Evolutionary conservation across 2,888 invertebrate species (phyloP).

Genomic region (Dinocampus coccinellae): DNA sequence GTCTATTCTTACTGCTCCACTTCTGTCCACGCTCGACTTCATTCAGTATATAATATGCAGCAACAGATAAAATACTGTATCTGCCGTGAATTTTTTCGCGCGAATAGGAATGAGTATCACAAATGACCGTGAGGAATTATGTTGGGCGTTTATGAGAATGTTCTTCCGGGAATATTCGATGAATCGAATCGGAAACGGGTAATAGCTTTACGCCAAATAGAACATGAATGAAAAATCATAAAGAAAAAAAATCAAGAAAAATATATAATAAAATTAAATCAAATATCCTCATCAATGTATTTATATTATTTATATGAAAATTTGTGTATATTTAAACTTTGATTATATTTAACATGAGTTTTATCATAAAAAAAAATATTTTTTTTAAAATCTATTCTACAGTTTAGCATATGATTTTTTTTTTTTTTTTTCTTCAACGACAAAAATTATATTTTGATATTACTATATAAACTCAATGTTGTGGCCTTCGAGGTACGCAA

Average conservation of each 20-base stretch:
- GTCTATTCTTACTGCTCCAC: constrained; percentile 25
- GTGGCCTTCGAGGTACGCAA: constrained; percentile 31
- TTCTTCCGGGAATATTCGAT: constrained; percentile 37
- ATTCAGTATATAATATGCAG: constrained; percentile 38
- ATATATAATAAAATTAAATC: not conserved
- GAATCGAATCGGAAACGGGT: constrained; percentile 37
- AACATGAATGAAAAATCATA: constrained; percentile 7
- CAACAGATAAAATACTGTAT: constrained; percentile 33
- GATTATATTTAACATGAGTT: no score
- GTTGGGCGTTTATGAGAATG: constrained; percentile 21
- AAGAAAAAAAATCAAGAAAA: constrained; percentile 14
- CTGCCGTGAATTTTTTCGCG: constrained; percentile 7
- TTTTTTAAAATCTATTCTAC: no score
- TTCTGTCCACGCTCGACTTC: constrained; percentile 42
- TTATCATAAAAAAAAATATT: no score
- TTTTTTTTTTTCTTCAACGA: no score
- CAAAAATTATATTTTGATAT: not conserved
- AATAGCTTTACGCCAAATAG: constrained; percentile 20
- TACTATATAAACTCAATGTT: not conserved
- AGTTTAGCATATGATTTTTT: no score
- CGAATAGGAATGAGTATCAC: constrained; percentile 21
- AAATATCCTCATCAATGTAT: not conserved
- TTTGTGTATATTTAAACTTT: no score
- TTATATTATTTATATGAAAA: not conserved
- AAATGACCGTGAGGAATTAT: constrained; percentile 34